Conservation (phyloP, 2,797 vertebrate species). For the Cuculus canorus region DNA sequence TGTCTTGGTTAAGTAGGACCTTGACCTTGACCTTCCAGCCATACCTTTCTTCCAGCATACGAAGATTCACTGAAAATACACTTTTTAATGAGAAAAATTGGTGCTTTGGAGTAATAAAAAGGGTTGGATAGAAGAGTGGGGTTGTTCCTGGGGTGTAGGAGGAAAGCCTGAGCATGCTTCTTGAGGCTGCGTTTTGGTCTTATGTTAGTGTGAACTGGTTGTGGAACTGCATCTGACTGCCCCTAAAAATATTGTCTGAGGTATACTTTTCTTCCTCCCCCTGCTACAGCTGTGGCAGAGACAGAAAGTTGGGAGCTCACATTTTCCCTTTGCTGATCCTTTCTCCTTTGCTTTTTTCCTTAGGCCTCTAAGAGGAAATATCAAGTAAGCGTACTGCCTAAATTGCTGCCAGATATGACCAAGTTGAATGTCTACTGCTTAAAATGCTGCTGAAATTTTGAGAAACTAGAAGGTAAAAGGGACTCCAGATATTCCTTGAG, state of each 20-base stretch:
- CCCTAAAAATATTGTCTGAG: background rate
- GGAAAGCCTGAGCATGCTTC: background rate
- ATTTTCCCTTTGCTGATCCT: background rate
- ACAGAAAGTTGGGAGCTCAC: background rate
- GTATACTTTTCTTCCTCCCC: background rate
- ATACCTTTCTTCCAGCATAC: background rate
- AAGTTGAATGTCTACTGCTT: background rate
- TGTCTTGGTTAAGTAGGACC: background rate
- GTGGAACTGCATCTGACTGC: background rate
- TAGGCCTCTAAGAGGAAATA: background rate
- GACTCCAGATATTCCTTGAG: background rate
- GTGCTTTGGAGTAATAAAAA: background rate
- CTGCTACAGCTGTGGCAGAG: background rate
- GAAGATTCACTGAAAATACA: background rate
- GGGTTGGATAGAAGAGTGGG: background rate
- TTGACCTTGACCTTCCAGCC: background rate
- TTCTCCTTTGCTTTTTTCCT: background rate
- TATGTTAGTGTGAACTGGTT: rapidly evolving
- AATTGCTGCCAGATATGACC: background rate
- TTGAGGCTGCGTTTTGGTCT: background rate
- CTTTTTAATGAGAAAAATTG: background rate
- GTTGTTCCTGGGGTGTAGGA: background rate
- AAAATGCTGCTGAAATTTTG: background rate
- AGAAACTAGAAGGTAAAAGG: background rate
- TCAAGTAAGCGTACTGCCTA: background rate